A percentile compares a stretch with the other conserved stretches of the same genome.
These are phyloP conservation scores for Trichonephila inaurata DNA, from an alignment of 1,140 invertebrate genomes.

Conservation along the genomic window DNA sequence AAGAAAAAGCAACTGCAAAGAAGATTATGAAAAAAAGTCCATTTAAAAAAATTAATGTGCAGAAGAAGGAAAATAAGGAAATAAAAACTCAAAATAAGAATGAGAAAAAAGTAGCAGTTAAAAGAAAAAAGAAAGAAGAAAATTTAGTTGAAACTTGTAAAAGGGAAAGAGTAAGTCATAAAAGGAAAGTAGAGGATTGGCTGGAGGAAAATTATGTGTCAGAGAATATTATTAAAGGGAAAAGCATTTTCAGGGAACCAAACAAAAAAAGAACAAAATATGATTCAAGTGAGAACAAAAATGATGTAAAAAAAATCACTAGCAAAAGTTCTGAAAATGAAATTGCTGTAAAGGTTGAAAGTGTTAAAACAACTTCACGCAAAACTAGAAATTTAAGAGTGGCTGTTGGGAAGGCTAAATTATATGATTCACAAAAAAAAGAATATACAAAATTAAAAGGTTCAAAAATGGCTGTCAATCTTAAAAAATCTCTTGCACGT, in stretches of 20 bases:
- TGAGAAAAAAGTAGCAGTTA: not conserved
- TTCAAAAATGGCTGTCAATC: not conserved
- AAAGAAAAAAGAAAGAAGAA: slow-evolving; percentile 6
- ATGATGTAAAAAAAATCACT: not conserved
- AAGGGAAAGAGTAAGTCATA: not conserved
- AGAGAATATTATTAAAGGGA: not conserved
- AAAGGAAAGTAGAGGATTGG: not conserved
- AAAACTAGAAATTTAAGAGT: not conserved
- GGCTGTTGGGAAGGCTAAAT: not conserved
- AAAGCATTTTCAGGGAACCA: not conserved
- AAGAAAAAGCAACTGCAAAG: not conserved
- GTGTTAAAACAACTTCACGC: not conserved
- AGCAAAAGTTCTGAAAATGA: not conserved
- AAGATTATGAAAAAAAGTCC: not conserved
- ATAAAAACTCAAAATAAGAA: not conserved
- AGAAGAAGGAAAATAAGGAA: not conserved
- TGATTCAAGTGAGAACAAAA: not conserved
- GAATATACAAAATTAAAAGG: not conserved
- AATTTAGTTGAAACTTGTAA: not conserved
- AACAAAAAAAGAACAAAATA: not conserved
- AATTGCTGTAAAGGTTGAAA: not conserved
- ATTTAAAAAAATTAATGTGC: not conserved
- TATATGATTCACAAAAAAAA: not conserved
- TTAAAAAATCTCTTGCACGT: not conserved
- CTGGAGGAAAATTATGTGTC: too few species aligned